Percentiles rank a stretch among this genome's conserved stretches.
These are phyloP conservation scores for Carollia perspicillata DNA, from an alignment of 2,113 vertebrate genomes.

Conservation along the genomic window DNA sequence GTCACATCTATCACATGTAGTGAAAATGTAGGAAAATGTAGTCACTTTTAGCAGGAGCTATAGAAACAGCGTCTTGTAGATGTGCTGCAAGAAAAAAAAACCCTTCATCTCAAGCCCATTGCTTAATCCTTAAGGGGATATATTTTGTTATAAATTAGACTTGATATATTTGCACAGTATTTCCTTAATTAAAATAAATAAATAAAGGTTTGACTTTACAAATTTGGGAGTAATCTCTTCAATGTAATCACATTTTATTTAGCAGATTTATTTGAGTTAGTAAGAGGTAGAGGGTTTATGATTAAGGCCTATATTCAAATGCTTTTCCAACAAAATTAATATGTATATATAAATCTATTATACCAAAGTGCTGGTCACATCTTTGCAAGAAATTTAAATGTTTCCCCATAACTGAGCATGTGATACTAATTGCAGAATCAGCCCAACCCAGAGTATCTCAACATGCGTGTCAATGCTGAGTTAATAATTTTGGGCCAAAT, in stretches of 20 bases:
- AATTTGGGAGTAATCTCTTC: neutral
- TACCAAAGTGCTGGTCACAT: neutral
- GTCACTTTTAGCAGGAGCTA: neutral
- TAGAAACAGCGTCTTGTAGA: neutral
- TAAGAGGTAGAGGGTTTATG: neutral
- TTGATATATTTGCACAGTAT: neutral
- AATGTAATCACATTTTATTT: neutral
- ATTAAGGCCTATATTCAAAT: neutral
- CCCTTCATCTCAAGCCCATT: neutral
- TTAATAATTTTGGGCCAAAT: neutral
- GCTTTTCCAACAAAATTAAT: slow-evolving; percentile 1
- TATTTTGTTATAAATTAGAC: slow-evolving; percentile 7
- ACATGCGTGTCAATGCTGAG: neutral
- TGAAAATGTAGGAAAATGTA: neutral
- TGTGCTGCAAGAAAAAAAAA: neutral
- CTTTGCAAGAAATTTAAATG: neutral
- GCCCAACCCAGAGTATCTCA: neutral
- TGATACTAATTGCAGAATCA: neutral
- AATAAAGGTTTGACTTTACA: neutral
- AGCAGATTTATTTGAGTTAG: neutral
- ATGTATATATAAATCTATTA: neutral
- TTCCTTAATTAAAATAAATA: slow-evolving; percentile 29
- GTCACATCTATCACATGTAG: neutral
- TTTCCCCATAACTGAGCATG: neutral
- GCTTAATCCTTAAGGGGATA: neutral